Evolutionary conservation across 1,140 invertebrate species (phyloP), one percentile per base, ranked within the genome.

Genomic region (Drosophila mauritiana): DNA sequence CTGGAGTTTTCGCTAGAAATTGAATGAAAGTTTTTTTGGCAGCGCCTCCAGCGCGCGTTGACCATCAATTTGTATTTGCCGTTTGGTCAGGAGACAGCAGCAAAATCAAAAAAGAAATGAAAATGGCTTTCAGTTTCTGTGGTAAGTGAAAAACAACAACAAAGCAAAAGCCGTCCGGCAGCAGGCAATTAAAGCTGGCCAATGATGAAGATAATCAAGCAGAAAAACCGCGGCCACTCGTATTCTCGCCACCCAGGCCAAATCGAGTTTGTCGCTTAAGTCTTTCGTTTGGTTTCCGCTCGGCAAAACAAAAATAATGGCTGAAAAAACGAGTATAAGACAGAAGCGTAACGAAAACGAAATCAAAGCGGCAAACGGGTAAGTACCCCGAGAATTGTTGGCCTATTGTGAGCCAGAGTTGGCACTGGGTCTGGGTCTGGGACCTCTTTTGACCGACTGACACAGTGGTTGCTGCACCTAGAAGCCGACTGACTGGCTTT

Each of bases 241-340:
- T 69, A 75, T 80, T 62, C 68, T 76, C 48, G 48, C 52, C 64
- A 46, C 55, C 53, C 31, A 27, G 40, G 4, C 49, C 13, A 62
- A 74, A 78, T 78, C 85, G 67, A 90, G 90, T 91, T 91, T 85
- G 85, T 91, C 84, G 80, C 86, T 55, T 85, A 67, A 91, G 90
- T 91, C 90, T 91, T 91, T 90, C 80, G 86, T 78, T 81, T 53
- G 63, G 40, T 52, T 78, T 70, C 67, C 49, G 63, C 48, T 70
- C 27, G 64, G 1, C 31, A 40, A 13, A 17, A 51, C 27, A 36
- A 31, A 49, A 34, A 46, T 15, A 39, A 37, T 15, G 13, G 31
- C 46, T 37, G 36, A 39, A 45, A 42, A 25, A 58, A 39, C 56
- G n/a, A 53, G 56, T 40, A 20, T 48, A 22, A 69, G 31, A 57